These are phyloP conservation scores for Drosophila tsacasi DNA, from an alignment of 1,140 invertebrate species.

Conservation along the genomic window DNA sequence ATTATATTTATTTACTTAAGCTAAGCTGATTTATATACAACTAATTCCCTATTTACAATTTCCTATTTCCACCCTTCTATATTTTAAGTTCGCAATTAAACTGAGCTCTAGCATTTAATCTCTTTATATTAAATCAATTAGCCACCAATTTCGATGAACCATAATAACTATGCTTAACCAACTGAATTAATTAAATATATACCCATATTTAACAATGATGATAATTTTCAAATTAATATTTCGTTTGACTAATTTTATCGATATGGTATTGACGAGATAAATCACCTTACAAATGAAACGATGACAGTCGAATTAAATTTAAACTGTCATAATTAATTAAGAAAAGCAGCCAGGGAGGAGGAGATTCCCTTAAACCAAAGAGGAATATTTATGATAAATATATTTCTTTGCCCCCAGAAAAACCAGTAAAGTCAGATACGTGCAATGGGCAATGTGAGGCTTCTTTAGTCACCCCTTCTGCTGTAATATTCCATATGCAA, in stretches of 20 bases:
- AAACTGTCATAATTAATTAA: constrained; percentile 2
- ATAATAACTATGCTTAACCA: background rate
- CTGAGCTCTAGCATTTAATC: background rate
- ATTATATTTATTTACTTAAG: background rate
- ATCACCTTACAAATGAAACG: constrained; percentile 8
- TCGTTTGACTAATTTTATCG: constrained; percentile 9
- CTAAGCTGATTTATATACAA: background rate
- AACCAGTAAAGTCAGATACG: constrained; percentile 4
- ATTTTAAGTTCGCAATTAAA: background rate
- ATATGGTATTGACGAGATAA: background rate
- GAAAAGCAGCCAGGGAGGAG: background rate
- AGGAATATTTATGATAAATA: background rate
- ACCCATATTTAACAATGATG: background rate
- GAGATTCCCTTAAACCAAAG: background rate
- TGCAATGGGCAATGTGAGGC: background rate
- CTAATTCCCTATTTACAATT: background rate
- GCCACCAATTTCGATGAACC: background rate
- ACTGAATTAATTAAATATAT: constrained; percentile 13
- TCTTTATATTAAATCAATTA: background rate
- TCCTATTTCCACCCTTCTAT: background rate
- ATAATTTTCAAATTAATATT: constrained; percentile 18
- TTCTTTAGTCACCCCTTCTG: constrained; percentile 16
- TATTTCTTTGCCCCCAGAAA: background rate
- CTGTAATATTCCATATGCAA: constrained; percentile 59
- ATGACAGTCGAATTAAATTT: constrained; percentile 4